Evolutionary conservation across 2,113 vertebrate species (phyloP), one percentile per base, ranked within the genome.

Genomic region (Edolisoma coerulescens): DNA sequence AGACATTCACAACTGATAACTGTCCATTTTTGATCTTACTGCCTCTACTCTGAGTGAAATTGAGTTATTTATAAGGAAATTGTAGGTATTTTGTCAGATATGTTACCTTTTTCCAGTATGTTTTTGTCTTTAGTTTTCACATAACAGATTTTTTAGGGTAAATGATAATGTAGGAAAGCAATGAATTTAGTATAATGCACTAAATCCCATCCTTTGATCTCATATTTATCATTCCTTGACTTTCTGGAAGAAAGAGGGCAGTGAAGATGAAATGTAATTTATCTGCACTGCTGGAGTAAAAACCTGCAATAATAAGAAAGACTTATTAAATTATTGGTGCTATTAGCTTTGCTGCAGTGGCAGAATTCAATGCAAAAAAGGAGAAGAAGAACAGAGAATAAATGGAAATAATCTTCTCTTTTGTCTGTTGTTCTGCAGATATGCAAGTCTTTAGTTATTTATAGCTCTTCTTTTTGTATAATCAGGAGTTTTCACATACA

Each of bases 161-260:
- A 92, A 92, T 70, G 21, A 74, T 70, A 77, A 78, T n/a, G 33
- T 59, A 86, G 60, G 22, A 83, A 74, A 63, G 39, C 50, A 77
- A 64, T 44, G 7, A 86, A 54, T 77, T 83, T 80, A 83, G 39
- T 53, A 28, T 70, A 87, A 80, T 37, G 12, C 57, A 80, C 49
- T 87, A 61, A 92, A 84, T 92, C 42, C 42, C 32, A 67, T 84
- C 32, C 84, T 94, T 96, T 96, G 90, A 93, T 91, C 82, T 86
- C 27, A 32, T 90, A 49, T 61, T 56, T 85, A 53, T 59, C 14
- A 70, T 94, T 90, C 64, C 63, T 70, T 67, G 56, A 41, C 45
- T 88, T 90, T 59, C 28, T 82, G 30, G 37, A 82, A 87, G 69
- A 65, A 91, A 73, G 49, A 89, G 37, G 30, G 41, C 57, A 77